Evolutionary conservation across 2,888 invertebrate species (phyloP), one percentile per base, ranked within the genome.

Genomic region (Ormyrus pomaceus): DNA sequence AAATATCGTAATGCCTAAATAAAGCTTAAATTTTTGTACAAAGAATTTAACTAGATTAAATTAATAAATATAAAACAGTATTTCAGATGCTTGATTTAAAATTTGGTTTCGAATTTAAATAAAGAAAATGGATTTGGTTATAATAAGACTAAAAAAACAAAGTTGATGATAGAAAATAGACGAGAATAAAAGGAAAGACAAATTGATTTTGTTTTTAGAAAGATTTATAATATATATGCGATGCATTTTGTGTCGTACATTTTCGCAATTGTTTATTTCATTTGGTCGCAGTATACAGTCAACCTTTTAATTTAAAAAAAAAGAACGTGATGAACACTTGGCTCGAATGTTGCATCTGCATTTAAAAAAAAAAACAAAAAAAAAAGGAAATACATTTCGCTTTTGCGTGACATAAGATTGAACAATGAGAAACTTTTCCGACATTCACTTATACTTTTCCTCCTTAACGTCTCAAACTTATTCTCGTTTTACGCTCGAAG

Each of bases 161-260:
- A 34, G 34, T 34, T 34, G 34, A 34, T 2, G 34, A 34, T 34
- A 34, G 34, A 34, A 4, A 34, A 34, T 34, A 34, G 34, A 34
- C 4, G 34, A 34, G 34, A 34, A 34, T 34, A 34, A 34, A 70
- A 69, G 6, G 65, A 53, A 6, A 53, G 53, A 59, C 19, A 73
- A 50, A 13, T 55, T 65, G 2, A 19, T 55, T 58, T 69, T 72
- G 65, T 79, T 79, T 82, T 82, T 79, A 79, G 69, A 81, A 81
- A 81, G 71, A 64, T 81, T 81, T 81, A 77, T 80, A 80, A 77
- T 79, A 76, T 76, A 76, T 78, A 78, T 79, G 76, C 69, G 73
- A 72, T 82, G 79, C 62, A 79, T 79, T 62, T 79, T 72, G 69
- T 55, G 65, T 79, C 72, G 55, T 79, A 82, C 81, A 82, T 69